A percentile compares a stretch with the other conserved stretches of the same genome.
These are phyloP conservation scores for Saccostrea cuccullata DNA, from an alignment of 1,140 invertebrate genomes.

Conservation along the genomic window DNA sequence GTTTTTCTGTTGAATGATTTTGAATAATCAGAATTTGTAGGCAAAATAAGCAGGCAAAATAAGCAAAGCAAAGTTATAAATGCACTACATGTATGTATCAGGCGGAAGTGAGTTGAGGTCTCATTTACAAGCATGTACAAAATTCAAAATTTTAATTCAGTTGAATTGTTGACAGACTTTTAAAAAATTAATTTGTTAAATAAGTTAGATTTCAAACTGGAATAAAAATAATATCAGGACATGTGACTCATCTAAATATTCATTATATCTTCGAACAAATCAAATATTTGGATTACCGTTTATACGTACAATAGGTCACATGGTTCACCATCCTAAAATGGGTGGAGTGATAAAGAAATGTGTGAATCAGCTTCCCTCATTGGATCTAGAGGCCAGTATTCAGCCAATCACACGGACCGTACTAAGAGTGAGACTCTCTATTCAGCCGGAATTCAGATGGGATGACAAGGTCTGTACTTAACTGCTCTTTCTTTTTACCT, in stretches of 20 bases:
- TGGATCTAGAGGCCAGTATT: conserved; percentile 90
- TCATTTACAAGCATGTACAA: too few species aligned
- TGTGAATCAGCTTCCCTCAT: conserved; percentile 89
- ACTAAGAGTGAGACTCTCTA: conserved; percentile 89
- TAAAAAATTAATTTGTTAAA: too few species aligned
- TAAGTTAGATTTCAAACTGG: too few species aligned
- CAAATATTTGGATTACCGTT: background rate
- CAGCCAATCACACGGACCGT: conserved; percentile 97
- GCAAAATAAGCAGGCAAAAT: too few species aligned
- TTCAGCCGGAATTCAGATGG: conserved; percentile 89
- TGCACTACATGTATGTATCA: too few species aligned
- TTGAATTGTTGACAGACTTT: too few species aligned
- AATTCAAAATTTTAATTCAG: too few species aligned
- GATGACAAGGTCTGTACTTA: conserved; percentile 73
- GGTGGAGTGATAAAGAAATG: conserved; percentile 89
- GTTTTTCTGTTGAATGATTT: background rate
- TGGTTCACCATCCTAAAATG: conserved; percentile 88
- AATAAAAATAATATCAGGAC: too few species aligned
- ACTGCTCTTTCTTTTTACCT: background rate
- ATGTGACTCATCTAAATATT: too few species aligned
- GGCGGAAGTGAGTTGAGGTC: too few species aligned
- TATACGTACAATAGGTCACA: conserved; percentile 81
- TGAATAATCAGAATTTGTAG: background rate
- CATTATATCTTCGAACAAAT: too few species aligned
- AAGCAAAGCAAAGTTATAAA: too few species aligned